Base-by-base conservation (phyloP, 2,113 vertebrate species). In the Chaetodon auriga region DNA sequence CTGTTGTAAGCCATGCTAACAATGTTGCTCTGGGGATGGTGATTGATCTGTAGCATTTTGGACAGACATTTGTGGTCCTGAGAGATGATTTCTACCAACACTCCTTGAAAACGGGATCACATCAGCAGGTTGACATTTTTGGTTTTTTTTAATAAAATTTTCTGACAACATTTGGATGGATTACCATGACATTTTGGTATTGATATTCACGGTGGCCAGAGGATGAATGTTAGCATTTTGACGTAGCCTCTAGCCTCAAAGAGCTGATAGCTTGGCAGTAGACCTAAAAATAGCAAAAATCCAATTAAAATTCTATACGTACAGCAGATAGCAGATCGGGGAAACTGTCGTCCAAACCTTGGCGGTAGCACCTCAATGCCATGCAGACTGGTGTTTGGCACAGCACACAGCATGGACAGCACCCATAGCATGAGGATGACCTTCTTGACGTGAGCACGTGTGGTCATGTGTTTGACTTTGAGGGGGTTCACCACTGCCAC, bases 351-450 rank as follows among this genome's bases (percentile, higher is more conserved):
- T 48, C 94, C 92, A 49, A 92, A 94, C 53, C 1, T 1, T 0
- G 93, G 82, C 0, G 83, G 68, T 19, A 95, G 48, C 36, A 48
- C 58, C 6, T 1, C 12, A 5, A 94, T 84, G 19, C 94, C 94
- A 14, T 95, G 95, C 71, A 95, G 73, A 55, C 91, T 93, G 68
- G 95, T 94, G 89, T 95, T 96, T 19, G 95, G 95, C 61, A 94
- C 64, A 1, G 95, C 93, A 8, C 95, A 96, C 53, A 94, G 54
- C 87, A 96, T 87, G 12, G 95, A 95, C 64, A 93, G 68, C 46
- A 61, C 72, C 95, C 95, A 96, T 48, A 95, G 70, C 6, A 80
- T 11, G 12, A 92, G 2, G 84, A 96, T 92, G 48, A 95, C 94
- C 63, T 78, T 91, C 80, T 91, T 95, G 78, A 93, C 95, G 0